Evolutionary conservation across 2,113 vertebrate genomes (phyloP), one percentile per base, ranked within the genome.

Genomic region (Heterochromis multidens): DNA sequence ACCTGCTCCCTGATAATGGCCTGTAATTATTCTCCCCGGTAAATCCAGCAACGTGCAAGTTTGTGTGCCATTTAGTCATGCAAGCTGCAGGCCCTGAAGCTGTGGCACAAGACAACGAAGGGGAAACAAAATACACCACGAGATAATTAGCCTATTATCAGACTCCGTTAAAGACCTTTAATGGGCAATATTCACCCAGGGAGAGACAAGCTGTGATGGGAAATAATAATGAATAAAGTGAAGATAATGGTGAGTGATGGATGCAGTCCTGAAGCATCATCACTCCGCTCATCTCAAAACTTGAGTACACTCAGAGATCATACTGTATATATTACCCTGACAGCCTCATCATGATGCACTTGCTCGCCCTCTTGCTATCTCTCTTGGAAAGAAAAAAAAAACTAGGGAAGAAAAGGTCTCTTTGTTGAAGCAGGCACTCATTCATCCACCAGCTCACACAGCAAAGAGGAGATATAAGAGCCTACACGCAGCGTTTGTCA

Each of bases 381-480:
- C 89, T 54, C 91, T 77, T 40, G 27, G 35, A 37, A 35, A 70
- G 78, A 82, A 70, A 62, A 52, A 37, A 49, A 40, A 56, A 63
- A 14, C 2, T 16, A 62, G 54, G 62, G 46, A 84, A 84, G 89
- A 92, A 88, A 81, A 89, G 88, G 86, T 87, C 88, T 84, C 82
- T 87, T 90, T 91, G 91, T 88, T 14, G 82, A 77, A 90, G 89
- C 88, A 76, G 83, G 84, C 84, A 87, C 88, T 87, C 93, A 89
- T 92, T 91, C 93, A 94, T 87, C 83, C 89, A 76, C 25, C 82
- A 46, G 88, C 89, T 86, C 90, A 37, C 85, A 40, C 77, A 61
- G 89, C 77, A 23, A 23, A 77, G 79, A 14, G 74, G 43, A 19
- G 37, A 27, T 17, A 27, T 5, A 37, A 23, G 77, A 61, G 84